Evolutionary conservation across 2,113 vertebrate species (phyloP).

Genomic region (Proteles cristata): DNA sequence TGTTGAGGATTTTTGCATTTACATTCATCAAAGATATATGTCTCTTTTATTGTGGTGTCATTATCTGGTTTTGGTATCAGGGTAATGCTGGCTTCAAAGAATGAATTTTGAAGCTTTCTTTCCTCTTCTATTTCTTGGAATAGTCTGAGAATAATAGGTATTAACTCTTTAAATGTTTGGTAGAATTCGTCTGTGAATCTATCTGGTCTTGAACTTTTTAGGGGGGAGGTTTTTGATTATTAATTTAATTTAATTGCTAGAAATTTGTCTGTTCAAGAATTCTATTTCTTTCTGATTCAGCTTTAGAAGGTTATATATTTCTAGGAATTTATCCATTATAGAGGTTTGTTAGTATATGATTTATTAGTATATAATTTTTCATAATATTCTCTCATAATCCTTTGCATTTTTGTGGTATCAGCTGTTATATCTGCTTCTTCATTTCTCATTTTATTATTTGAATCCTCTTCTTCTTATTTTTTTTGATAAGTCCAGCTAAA

Average conservation of each 20-base stretch:
- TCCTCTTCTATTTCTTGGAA: not conserved
- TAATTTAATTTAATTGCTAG: not conserved
- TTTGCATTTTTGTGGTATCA: not conserved
- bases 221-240: not conserved
- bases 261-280: not conserved
- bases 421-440: not conserved
- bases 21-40: not conserved
- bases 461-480: not conserved
- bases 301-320: not conserved
- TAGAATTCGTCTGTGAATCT: not conserved
- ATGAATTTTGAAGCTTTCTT: not conserved
- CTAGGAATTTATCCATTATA: not conserved
- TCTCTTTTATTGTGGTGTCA: not conserved
- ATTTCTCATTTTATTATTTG: not conserved
- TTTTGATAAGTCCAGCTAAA: not conserved
- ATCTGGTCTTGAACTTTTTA: not conserved
- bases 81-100: not conserved
- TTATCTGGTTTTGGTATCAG: not conserved
- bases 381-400: not conserved
- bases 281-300: not conserved
- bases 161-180: not conserved
- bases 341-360: not conserved
- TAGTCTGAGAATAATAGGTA: not conserved
- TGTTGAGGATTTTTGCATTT: not conserved
- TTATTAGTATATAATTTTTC: not conserved